Evolutionary conservation across 2,113 vertebrate species (phyloP), one percentile per base, ranked within the genome.

Genomic region (Thymallus thymallus): DNA sequence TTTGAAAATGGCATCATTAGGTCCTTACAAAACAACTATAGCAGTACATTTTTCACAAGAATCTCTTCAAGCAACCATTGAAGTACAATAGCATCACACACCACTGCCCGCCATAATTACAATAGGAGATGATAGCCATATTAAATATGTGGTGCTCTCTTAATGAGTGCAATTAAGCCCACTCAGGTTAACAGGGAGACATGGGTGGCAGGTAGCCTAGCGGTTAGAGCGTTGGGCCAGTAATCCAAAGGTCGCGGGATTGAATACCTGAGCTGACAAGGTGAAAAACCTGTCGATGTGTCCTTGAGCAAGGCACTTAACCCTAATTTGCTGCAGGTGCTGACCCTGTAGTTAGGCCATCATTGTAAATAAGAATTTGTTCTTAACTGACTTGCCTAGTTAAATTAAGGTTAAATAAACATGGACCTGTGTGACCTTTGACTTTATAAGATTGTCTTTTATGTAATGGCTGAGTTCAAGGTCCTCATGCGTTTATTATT

Each of bases 371-470:
- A n/a, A n/a, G n/a, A n/a, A n/a, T n/a, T n/a, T n/a, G n/a, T n/a
- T n/a, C n/a, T n/a, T n/a, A n/a, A n/a, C n/a, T n/a, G n/a, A n/a
- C n/a, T n/a, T n/a, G n/a, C n/a, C n/a, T n/a, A n/a, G n/a, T n/a
- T n/a, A n/a, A n/a, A n/a, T n/a, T n/a, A n/a, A n/a, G n/a, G n/a
- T n/a, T n/a, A n/a, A n/a, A n/a, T n/a, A n/a, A n/a, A n/a, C n/a
- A n/a, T n/a, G n/a, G n/a, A n/a, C n/a, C n/a, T n/a, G n/a, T n/a
- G 24, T 69, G 68, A 69, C 68, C 68, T 69, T 72, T 71, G 24
- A 65, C 60, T 24, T 63, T 56, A 24, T 29, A 48, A 72, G 30
- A 35, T 72, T 72, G 51, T 72, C 58, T 51, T 51, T 51, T 51
- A 51, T 51, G 48, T 51, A 51, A 51, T 51, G 48, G 14, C 48